Evolutionary conservation across 2,797 vertebrate species (phyloP).

Genomic region (Bovichtus variegatus): DNA sequence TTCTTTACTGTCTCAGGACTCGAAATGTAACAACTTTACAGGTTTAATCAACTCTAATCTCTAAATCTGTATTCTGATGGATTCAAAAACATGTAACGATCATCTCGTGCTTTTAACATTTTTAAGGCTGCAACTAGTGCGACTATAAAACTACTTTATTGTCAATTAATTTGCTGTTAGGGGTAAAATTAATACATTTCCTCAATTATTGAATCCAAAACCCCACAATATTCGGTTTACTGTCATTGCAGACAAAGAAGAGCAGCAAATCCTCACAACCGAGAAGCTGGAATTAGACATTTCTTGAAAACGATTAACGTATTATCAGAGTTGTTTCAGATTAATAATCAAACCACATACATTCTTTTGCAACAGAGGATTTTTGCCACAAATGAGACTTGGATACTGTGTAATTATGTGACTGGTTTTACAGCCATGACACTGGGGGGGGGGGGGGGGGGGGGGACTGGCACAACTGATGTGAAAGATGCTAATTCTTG

Average conservation of each 20-base stretch:
- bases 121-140: too few relatives aligned
- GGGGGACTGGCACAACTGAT: not conserved
- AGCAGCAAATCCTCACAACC: not conserved
- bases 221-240: not conserved
- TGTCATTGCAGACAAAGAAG: not conserved
- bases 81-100: not conserved
- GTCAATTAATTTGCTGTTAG: not conserved
- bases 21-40: not conserved
- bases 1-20: not conserved
- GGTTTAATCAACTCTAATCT: not conserved
- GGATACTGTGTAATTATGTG: conserved; percentile 1
- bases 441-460: not conserved
- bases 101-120: not conserved
- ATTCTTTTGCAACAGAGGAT: not conserved
- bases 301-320: not conserved
- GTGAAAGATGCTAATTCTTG: conserved; percentile 14
- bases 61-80: not conserved
- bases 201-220: not conserved
- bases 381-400: not conserved
- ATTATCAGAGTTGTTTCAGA: not conserved
- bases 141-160: too few relatives aligned
- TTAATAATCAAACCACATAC: not conserved
- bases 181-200: too few relatives aligned
- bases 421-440: not conserved
- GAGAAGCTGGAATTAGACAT: not conserved